Conservation (phyloP, 2,113 vertebrate species). For the Grus americana region DNA sequence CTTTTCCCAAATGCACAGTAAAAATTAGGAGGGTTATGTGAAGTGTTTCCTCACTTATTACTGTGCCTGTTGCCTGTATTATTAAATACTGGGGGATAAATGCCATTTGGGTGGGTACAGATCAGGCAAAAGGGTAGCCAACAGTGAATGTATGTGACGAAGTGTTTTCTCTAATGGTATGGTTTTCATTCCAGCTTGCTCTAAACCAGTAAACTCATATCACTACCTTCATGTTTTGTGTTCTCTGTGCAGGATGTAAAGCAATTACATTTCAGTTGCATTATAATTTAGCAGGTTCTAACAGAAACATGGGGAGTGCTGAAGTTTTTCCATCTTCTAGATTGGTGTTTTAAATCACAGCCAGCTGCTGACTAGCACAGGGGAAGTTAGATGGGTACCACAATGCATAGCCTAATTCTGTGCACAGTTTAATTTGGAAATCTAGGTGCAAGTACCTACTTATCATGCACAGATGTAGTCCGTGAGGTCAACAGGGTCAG, state of each 20-base stretch:
- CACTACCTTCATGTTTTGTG: not conserved
- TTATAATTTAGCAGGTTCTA: not conserved
- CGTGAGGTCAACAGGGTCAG: not conserved
- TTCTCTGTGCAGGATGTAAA: not conserved
- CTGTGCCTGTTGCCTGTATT: not conserved
- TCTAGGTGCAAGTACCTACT: not conserved
- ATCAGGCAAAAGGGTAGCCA: not conserved
- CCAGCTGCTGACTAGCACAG: not conserved
- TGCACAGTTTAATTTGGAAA: not conserved
- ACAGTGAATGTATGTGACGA: not conserved
- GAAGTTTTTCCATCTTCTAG: not conserved
- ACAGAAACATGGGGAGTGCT: not conserved
- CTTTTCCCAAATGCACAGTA: not conserved
- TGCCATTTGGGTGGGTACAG: not conserved
- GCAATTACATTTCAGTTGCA: not conserved
- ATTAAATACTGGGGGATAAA: not conserved
- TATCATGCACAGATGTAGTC: not conserved
- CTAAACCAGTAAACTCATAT: not conserved
- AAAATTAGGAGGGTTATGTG: not conserved
- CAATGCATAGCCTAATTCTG: not conserved
- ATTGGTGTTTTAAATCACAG: slow-evolving; percentile 2
- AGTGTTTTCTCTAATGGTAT: not conserved
- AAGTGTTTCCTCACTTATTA: not conserved
- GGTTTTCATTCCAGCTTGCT: not conserved
- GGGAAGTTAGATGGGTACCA: not conserved